A percentile compares a stretch with the other conserved stretches of the same genome.
phyloP scores from a whole-genome alignment of 2,113 vertebrate species.

The Meriones unguiculatus region DNA sequence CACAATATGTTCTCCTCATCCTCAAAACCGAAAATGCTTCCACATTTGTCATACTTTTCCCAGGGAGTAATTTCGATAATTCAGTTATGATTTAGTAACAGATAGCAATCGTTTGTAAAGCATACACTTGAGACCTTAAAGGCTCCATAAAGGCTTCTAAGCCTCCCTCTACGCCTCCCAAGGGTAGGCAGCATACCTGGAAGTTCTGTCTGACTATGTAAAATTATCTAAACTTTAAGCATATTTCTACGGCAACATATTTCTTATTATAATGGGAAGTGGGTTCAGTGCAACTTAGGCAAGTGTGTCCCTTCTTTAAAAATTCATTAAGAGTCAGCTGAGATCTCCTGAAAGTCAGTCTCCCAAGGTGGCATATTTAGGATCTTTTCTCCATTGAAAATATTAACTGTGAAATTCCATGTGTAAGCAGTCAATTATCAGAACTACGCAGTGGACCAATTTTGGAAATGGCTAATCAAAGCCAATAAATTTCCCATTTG shows the following conservation, averaged over 20 bases:
- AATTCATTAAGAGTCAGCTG: constrained; percentile 39
- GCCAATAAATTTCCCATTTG: constrained; percentile 85
- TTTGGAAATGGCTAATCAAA: constrained; percentile 87
- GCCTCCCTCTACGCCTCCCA: neutral
- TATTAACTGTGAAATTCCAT: constrained; percentile 85
- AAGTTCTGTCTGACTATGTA: neutral
- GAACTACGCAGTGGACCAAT: constrained; percentile 75
- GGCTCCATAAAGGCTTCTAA: constrained; percentile 54
- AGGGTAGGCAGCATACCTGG: neutral
- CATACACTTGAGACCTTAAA: neutral
- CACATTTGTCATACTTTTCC: constrained; percentile 34
- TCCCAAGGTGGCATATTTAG: constrained; percentile 66
- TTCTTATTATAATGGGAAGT: constrained; percentile 29
- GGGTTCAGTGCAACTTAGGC: constrained; percentile 37
- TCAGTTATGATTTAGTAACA: constrained; percentile 32
- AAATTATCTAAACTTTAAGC: constrained; percentile 28
- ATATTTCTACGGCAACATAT: neutral
- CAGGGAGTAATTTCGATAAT: constrained; percentile 33
- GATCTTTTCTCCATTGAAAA: constrained; percentile 64
- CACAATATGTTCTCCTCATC: neutral
- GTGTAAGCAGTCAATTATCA: constrained; percentile 82
- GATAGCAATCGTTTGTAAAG: constrained; percentile 50
- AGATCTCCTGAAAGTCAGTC: constrained; percentile 23
- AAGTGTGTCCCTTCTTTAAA: constrained; percentile 60
- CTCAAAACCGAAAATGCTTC: constrained; percentile 46